Evolutionary conservation across 2,113 vertebrate genomes (phyloP), one percentile per base, ranked within the genome.

Genomic region (Antechinus flavipes): DNA sequence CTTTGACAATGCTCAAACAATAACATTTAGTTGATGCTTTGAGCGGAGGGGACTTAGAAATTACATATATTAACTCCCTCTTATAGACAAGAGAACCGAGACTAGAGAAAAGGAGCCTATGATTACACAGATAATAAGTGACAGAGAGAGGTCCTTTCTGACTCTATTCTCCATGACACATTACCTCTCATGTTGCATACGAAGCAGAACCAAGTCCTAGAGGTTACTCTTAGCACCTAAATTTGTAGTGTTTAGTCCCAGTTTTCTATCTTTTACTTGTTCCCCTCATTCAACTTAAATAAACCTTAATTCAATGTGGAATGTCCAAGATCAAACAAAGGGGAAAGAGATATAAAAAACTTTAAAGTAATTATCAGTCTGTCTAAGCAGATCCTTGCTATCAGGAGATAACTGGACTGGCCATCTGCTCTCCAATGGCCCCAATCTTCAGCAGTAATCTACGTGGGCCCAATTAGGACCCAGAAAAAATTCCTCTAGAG

Each of bases 361-460:
- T 42, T 42, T 22, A 84, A 84, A 84, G 68, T n/a, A 84, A 84
- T 84, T 84, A 84, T 84, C 35, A 84, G 68, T 7, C 68, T 42
- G 68, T 42, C 68, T 84, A 84, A 84, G 68, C 68, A 84, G 68
- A 84, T 22, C n/a, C n/a, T 84, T 84, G n/a, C n/a, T 42, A 23
- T 84, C 68, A 84, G n/a, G 68, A 84, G 35, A 84, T 84, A 84
- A 84, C 68, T 84, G 68, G 68, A 84, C 68, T 84, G 68, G 68
- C 68, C 68, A 84, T 84, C 68, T 84, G 68, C n/a, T 84, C 68
- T 84, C n/a, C 16, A 84, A 47, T 42, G 68, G 68, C 68, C 35
- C 68, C 68, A 84, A 84, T 84, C 35, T 42, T 42, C 68, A 84
- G 19, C 19, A 42, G n/a, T 84, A 84, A 84, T 84, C n/a, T 42